These are phyloP conservation scores for Sesamia inferens DNA, from an alignment of 2,888 invertebrate species.

Conservation along the genomic window DNA sequence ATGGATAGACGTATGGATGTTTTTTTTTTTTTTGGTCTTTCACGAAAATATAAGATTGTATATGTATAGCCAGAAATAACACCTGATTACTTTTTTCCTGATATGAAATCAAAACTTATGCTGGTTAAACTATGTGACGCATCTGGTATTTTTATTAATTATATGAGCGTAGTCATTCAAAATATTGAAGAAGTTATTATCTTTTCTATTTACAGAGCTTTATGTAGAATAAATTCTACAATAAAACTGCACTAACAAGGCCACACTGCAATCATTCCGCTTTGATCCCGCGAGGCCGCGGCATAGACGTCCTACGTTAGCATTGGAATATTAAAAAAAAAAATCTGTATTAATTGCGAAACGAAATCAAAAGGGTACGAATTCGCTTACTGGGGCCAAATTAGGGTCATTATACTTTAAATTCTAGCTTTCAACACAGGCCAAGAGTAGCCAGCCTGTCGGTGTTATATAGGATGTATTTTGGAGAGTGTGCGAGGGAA, in stretches of 20 bases:
- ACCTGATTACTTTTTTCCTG: no score
- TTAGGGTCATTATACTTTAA: background rate
- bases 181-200: background rate
- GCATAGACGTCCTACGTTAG: conserved; percentile 1
- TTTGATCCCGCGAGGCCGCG: conserved; percentile 3
- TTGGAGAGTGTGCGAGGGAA: no score
- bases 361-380: background rate
- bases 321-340: background rate
- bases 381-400: background rate
- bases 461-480: no score
- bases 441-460: no score
- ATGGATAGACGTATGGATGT: no score
- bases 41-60: no score
- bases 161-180: background rate
- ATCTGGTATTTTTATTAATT: background rate
- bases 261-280: conserved; percentile 19
- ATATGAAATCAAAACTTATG: no score
- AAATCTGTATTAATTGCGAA: background rate
- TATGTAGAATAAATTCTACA: background rate
- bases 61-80: no score
- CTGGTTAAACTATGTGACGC: no score
- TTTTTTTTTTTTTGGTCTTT: no score
- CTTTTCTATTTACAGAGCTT: background rate
- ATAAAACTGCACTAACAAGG: conserved; percentile 31
- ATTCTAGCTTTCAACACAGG: background rate